A percentile compares a stretch with the other conserved stretches of the same genome.
Evolutionary conservation across 2,113 vertebrate genomes (phyloP).

Genomic region (Anguilla japonica): DNA sequence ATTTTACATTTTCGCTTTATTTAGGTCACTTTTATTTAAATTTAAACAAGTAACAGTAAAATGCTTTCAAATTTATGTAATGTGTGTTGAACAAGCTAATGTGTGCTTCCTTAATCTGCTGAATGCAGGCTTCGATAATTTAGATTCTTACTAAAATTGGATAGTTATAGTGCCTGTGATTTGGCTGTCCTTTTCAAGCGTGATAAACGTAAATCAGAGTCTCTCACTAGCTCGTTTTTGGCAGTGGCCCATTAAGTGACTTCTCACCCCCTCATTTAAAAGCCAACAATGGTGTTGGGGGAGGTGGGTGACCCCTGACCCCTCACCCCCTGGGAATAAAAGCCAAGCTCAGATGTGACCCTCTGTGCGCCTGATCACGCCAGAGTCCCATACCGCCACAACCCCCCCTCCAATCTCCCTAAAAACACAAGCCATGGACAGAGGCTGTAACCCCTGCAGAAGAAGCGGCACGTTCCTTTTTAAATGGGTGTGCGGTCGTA

Average conservation of each 20-base stretch:
- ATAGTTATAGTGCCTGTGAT: not conserved
- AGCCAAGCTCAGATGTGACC: conserved; percentile 55
- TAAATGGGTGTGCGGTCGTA: too few relatives aligned
- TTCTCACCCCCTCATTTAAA: conserved; percentile 63
- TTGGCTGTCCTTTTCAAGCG: not conserved
- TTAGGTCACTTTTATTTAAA: too few relatives aligned
- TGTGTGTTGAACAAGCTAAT: too few relatives aligned
- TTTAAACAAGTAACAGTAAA: too few relatives aligned
- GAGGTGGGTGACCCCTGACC: conserved; percentile 64
- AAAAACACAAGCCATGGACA: conserved; percentile 34
- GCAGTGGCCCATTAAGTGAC: conserved; percentile 32
- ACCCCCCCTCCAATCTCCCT: conserved; percentile 11
- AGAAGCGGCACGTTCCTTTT: not conserved
- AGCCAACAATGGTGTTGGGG: conserved; percentile 55
- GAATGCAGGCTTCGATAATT: not conserved
- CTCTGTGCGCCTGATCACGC: conserved; percentile 56
- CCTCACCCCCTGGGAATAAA: conserved; percentile 55
- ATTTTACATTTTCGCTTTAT: not conserved
- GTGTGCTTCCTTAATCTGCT: not conserved
- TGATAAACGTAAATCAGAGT: conserved; percentile 11
- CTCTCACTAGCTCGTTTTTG: conserved; percentile 15
- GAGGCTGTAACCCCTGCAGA: conserved; percentile 32
- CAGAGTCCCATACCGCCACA: conserved; percentile 23
- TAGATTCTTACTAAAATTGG: not conserved
- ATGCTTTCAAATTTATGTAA: too few relatives aligned